A percentile compares a stretch with the other conserved stretches of the same genome.
Conservation (phyloP, 1,140 invertebrate species). For the Drosophila ficusphila region DNA sequence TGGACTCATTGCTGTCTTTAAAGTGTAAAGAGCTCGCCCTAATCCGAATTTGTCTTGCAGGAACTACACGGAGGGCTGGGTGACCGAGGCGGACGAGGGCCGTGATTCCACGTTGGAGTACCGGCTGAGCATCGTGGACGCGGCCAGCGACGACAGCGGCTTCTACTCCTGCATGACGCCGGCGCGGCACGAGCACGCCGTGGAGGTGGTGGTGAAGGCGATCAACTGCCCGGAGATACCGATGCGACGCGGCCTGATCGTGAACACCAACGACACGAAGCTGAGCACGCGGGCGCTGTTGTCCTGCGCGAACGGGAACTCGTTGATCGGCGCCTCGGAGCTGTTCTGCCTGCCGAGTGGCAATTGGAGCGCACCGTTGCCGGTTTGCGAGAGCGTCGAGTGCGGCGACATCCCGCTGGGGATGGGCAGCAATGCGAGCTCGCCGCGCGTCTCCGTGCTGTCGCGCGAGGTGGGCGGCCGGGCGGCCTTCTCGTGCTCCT, state of each 20-base stretch:
- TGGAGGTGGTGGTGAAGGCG: conserved; percentile 92
- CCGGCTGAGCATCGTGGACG: conserved; percentile 91
- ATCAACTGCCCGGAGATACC: conserved; percentile 90
- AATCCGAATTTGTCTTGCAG: conserved; percentile 72
- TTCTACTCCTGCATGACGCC: conserved; percentile 92
- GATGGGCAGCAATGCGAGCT: conserved; percentile 84
- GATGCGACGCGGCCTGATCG: conserved; percentile 88
- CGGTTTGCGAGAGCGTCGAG: conserved; percentile 92
- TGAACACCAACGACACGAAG: conserved; percentile 89
- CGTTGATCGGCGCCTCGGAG: conserved; percentile 89
- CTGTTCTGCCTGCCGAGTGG: conserved; percentile 91
- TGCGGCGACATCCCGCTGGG: conserved; percentile 88
- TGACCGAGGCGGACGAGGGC: conserved; percentile 91
- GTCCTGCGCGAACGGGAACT: conserved; percentile 92
- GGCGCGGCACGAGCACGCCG: conserved; percentile 90
- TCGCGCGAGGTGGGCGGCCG: conserved; percentile 91
- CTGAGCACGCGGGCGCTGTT: conserved; percentile 90
- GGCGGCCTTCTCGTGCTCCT: conserved; percentile 91
- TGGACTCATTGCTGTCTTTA: too few relatives aligned
- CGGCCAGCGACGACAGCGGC: conserved; percentile 91
- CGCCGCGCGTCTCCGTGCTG: conserved; percentile 88
- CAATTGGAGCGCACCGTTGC: conserved; percentile 92
- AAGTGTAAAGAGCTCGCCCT: background rate
- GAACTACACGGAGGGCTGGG: conserved; percentile 93
- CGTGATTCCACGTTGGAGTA: conserved; percentile 92